Evolutionary conservation across 2,888 invertebrate species (phyloP), one percentile per base, ranked within the genome.

Genomic region (Elgonia sp.): DNA sequence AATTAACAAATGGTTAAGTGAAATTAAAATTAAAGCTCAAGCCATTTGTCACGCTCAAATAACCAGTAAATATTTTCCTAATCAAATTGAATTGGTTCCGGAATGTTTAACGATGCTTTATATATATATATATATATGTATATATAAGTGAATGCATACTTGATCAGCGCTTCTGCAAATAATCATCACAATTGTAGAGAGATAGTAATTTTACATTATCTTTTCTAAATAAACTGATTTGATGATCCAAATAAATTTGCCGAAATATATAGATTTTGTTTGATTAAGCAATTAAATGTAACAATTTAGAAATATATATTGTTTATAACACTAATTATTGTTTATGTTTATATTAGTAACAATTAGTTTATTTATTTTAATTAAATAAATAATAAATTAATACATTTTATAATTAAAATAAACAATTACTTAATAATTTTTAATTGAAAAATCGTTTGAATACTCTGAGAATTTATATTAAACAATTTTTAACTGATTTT

Each of bases 51-150:
- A 42, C 10, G 42, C 21, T 21, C 40, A 40, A 65, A 65, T 40
- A 40, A 65, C 40, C 65, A 20, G 12, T 65, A 39, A 65, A 65
- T 65, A 65, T 65, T 65, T 65, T 65, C n/a, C 40, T 65, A 65
- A 65, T 65, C 65, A 40, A 40, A 39, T n/a, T 39, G 40, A 65
- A 65, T 65, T 65, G 40, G 42, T 65, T 65, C 40, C 65, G 39
- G 65, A 42, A 42, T 42, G 42, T 42, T 42, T 42, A 42, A 42
- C 42, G 42, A 10, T 42, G 10, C 42, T 42, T 42, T 42, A 42
- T n/a, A 18, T 29, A n/a, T n/a, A n/a, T n/a, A n/a, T n/a, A n/a
- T n/a, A n/a, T n/a, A n/a, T n/a, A n/a, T n/a, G n/a, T n/a, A n/a
- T n/a, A n/a, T n/a, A n/a, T n/a, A n/a, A n/a, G 65, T 65, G 65